phyloP scores from a whole-genome alignment of 2,888 invertebrate genomes.

The Penaeus monodon region DNA sequence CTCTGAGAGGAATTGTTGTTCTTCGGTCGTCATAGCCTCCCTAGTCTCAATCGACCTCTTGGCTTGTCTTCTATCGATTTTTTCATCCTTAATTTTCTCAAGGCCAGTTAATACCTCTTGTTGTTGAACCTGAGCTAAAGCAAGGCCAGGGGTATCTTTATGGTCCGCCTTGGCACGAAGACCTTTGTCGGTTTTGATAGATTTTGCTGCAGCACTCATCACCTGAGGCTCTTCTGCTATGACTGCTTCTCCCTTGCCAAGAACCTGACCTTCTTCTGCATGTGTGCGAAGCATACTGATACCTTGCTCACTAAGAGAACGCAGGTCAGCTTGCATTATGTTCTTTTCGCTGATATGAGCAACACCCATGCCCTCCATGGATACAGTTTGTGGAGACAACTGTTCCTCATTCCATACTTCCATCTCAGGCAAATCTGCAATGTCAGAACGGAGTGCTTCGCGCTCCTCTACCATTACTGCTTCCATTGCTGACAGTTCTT shows the following conservation, averaged over 20 bases:
- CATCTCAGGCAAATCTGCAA: constrained; percentile 62
- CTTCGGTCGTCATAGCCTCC: constrained; percentile 34
- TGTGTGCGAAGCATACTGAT: constrained; percentile 46
- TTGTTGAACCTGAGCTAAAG: constrained; percentile 69
- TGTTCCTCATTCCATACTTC: constrained; percentile 56
- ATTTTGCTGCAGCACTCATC: constrained; percentile 31
- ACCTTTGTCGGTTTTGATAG: constrained; percentile 18
- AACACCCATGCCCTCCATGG: constrained; percentile 46
- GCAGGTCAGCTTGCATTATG: constrained; percentile 57
- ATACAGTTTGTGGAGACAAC: constrained; percentile 44
- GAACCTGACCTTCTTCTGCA: constrained; percentile 21
- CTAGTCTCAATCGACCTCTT: constrained; percentile 35
- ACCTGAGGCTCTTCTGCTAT: constrained; percentile 24
- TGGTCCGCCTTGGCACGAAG: constrained; percentile 22
- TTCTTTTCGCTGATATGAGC: constrained; percentile 57
- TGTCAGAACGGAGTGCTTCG: constrained; percentile 60
- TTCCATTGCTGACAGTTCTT: constrained; percentile 60
- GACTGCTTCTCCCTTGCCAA: constrained; percentile 21
- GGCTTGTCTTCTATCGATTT: constrained; percentile 35
- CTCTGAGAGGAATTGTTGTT: constrained; percentile 39
- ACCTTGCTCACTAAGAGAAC: constrained; percentile 60
- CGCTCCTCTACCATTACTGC: constrained; percentile 59
- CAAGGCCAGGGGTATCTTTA: constrained; percentile 8
- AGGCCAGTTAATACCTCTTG: constrained; percentile 66
- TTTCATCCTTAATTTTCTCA: constrained; percentile 21